These are phyloP conservation scores for Drosophila histrio DNA, from an alignment of 2,888 invertebrate species.

Conservation along the genomic window DNA sequence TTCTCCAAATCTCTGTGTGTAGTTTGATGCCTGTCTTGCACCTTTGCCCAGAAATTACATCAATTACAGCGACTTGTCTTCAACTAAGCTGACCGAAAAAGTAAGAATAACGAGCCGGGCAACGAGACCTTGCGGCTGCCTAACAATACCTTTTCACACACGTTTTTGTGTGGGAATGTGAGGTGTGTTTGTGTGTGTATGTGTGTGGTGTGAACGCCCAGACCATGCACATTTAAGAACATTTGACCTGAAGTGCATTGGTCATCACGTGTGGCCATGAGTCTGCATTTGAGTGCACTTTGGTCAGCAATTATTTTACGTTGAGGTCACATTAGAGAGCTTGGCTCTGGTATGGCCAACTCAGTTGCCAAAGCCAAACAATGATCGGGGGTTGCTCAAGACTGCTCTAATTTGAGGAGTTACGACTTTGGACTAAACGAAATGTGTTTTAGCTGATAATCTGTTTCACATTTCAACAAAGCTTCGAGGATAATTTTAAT, in stretches of 20 bases:
- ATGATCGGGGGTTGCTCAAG: constrained; percentile 39
- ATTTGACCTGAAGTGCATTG: constrained; percentile 79
- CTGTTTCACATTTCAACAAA: neutral
- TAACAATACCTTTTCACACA: constrained; percentile 51
- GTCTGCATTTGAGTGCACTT: constrained; percentile 80
- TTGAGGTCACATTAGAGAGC: constrained; percentile 80
- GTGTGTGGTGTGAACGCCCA: constrained; percentile 1
- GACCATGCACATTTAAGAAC: constrained; percentile 52
- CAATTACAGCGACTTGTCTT: constrained; percentile 74
- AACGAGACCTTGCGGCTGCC: constrained; percentile 56
- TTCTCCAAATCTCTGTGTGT: constrained; percentile 36
- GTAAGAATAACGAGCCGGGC: constrained; percentile 73
- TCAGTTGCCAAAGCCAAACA: constrained; percentile 53
- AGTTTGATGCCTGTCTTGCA: constrained; percentile 70
- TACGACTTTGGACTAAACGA: neutral
- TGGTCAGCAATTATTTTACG: constrained; percentile 82
- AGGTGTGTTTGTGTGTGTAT: neutral
- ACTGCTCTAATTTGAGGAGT: neutral
- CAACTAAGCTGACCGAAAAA: constrained; percentile 70
- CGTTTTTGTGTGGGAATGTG: constrained; percentile 18
- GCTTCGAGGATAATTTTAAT: too few species aligned
- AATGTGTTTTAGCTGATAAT: neutral
- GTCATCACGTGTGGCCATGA: constrained; percentile 79
- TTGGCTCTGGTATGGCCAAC: constrained; percentile 49
- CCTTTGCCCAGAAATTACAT: constrained; percentile 72